Percentiles rank a stretch among this genome's conserved stretches.
phyloP scores from a whole-genome alignment of 2,113 vertebrate species.

The Cyprinodon tularosa region DNA sequence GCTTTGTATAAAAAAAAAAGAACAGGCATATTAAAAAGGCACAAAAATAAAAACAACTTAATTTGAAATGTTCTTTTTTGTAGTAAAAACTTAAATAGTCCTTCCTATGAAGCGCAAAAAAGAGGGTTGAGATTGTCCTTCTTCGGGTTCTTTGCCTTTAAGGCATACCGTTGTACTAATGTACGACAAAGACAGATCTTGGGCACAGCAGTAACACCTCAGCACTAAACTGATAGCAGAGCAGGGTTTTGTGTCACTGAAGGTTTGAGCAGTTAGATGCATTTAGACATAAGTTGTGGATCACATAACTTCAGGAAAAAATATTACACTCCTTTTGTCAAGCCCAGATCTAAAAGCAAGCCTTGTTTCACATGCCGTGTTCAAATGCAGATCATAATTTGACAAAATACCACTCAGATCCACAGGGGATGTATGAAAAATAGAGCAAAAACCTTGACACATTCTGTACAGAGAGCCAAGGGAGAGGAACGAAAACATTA shows the following conservation, averaged over 20 bases:
- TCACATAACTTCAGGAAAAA: neutral
- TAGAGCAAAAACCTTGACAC: conserved; percentile 68
- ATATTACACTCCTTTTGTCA: neutral
- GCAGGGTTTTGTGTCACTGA: neutral
- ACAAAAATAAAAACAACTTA: too few species aligned
- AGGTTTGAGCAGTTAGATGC: neutral
- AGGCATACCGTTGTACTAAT: too few species aligned
- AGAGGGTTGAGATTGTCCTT: too few species aligned
- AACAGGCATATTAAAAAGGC: too few species aligned
- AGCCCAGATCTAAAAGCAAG: conserved; percentile 25
- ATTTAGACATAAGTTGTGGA: neutral
- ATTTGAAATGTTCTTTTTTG: too few species aligned
- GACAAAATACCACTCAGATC: conserved; percentile 67
- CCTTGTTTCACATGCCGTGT: conserved; percentile 45
- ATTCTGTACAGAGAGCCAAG: conserved; percentile 63
- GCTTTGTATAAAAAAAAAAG: too few species aligned
- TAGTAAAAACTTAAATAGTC: too few species aligned
- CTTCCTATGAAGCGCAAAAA: too few species aligned
- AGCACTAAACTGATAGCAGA: too few species aligned
- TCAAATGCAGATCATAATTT: conserved; percentile 54
- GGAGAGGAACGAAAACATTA: conserved; percentile 36
- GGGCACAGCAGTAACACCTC: too few species aligned
- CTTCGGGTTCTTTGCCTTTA: too few species aligned
- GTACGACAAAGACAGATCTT: neutral
- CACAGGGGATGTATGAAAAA: conserved; percentile 62